A percentile compares a stretch with the other conserved stretches of the same genome.
phyloP scores from a whole-genome alignment of 2,113 vertebrate species.

The Chloropsis hardwickii region DNA sequence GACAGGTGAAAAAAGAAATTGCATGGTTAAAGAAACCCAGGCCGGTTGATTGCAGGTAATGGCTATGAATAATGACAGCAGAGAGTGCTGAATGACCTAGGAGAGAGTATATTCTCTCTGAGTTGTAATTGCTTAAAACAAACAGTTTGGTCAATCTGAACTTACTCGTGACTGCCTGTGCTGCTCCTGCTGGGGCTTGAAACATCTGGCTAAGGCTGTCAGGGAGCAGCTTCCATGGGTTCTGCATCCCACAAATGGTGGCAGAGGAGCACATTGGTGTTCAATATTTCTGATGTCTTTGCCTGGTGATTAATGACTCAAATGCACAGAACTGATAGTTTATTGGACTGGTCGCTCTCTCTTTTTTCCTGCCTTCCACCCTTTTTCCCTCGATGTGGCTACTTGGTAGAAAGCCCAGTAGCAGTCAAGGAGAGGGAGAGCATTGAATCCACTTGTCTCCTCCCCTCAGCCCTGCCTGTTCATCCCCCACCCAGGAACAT shows the following conservation, averaged over 20 bases:
- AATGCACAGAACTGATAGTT: neutral
- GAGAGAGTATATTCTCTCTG: neutral
- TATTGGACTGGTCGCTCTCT: neutral
- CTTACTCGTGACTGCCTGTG: neutral
- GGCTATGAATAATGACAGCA: neutral
- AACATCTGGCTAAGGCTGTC: neutral
- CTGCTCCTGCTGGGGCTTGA: neutral
- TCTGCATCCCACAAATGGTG: neutral
- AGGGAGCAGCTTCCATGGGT: neutral
- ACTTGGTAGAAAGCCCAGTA: neutral
- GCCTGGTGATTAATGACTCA: neutral
- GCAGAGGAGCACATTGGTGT: neutral
- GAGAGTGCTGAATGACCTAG: neutral
- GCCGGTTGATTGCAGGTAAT: neutral
- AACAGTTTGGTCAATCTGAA: neutral
- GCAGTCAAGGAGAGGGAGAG: neutral
- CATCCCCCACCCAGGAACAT: neutral
- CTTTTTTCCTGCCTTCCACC: neutral
- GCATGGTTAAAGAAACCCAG: neutral
- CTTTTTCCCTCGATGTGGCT: neutral
- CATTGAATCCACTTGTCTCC: neutral
- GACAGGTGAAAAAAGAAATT: neutral
- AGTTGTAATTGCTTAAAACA: neutral
- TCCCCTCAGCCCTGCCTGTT: neutral
- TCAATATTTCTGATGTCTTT: neutral